Conservation (phyloP, 2,113 vertebrate species). For the Delphinapterus leucas region DNA sequence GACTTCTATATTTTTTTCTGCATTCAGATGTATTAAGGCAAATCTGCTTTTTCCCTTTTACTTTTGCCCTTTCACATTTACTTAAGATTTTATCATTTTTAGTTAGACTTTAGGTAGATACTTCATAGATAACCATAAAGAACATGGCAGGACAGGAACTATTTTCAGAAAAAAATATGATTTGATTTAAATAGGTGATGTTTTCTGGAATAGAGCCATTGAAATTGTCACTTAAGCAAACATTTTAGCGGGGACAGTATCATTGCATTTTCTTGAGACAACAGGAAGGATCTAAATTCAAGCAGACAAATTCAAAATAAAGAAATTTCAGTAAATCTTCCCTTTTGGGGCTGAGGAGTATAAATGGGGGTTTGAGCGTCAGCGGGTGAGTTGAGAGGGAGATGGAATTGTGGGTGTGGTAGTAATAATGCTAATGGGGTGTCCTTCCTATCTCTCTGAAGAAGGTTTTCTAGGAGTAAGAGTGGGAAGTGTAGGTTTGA, state of each 20-base stretch:
- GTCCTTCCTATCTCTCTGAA: background rate
- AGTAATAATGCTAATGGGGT: background rate
- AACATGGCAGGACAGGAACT: background rate
- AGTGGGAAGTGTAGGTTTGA: background rate
- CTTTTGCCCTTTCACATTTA: background rate
- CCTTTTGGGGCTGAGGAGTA: background rate
- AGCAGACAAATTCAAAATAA: background rate
- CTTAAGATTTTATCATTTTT: background rate
- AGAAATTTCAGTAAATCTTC: background rate
- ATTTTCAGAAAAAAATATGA: background rate
- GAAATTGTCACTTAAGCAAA: background rate
- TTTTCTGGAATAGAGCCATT: background rate
- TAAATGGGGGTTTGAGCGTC: background rate
- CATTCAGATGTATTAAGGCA: background rate
- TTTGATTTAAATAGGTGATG: background rate
- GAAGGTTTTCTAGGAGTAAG: background rate
- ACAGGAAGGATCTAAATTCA: background rate
- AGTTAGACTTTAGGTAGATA: background rate
- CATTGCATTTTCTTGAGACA: background rate
- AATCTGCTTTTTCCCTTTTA: background rate
- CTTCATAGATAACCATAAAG: background rate
- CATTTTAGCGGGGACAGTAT: background rate
- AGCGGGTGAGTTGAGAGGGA: background rate
- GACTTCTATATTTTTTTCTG: background rate
- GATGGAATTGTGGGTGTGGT: rapidly evolving